Percentiles rank a stretch among this genome's conserved stretches.
These are phyloP conservation scores for Gallinago nigripennis DNA, from an alignment of 2,797 vertebrate species.

Conservation along the genomic window DNA sequence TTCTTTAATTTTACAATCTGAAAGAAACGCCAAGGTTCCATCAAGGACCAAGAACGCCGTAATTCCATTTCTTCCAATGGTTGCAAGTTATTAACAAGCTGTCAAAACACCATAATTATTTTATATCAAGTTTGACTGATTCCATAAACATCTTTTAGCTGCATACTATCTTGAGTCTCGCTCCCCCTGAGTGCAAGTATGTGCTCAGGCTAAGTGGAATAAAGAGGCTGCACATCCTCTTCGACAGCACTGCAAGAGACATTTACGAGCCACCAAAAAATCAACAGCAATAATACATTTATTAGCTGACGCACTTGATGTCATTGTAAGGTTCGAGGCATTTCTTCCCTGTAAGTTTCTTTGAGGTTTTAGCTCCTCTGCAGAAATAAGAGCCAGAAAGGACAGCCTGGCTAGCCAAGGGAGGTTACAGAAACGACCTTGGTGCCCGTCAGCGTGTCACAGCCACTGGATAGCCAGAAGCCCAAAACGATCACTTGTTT, in stretches of 20 bases:
- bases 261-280: conserved; percentile 14
- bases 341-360: neutral
- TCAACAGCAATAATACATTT: neutral
- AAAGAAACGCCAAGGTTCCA: conserved; percentile 66
- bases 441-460: neutral
- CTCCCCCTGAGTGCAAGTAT: neutral
- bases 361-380: neutral
- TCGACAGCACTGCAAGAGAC: neutral
- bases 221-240: neutral
- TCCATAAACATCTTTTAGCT: conserved; percentile 57
- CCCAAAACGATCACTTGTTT: neutral
- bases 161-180: neutral
- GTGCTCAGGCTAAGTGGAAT: neutral
- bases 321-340: neutral
- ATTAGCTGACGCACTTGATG: neutral
- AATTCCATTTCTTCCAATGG: conserved; percentile 60
- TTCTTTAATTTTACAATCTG: conserved; percentile 66
- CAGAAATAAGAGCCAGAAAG: neutral
- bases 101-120: conserved; percentile 74
- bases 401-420: neutral
- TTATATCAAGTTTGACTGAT: conserved; percentile 64
- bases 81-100: conserved; percentile 69
- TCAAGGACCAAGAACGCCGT: conserved; percentile 24
- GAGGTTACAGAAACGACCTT: neutral
- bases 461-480: neutral